Conservation (phyloP, 2,797 vertebrate genomes). For the Siniperca scherzeri region DNA sequence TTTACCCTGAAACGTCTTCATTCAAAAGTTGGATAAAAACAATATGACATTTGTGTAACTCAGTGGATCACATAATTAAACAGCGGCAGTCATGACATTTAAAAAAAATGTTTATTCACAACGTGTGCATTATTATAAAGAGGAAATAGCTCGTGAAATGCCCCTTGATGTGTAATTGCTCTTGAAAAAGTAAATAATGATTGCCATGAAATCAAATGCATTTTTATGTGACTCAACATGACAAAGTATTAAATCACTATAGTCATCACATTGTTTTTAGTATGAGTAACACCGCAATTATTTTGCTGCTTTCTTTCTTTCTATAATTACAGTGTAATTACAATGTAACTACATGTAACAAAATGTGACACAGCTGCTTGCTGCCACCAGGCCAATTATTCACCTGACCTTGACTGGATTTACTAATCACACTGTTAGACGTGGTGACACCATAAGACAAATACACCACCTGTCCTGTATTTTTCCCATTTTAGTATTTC, state of each 20-base stretch:
- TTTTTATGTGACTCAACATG: slow-evolving; percentile 11
- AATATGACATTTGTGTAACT: slow-evolving; percentile 28
- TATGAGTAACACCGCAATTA: slow-evolving; percentile 8
- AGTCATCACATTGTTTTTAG: slow-evolving; percentile 19
- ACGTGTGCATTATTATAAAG: slow-evolving; percentile 11
- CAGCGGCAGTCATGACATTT: neutral
- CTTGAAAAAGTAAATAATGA: slow-evolving; percentile 6
- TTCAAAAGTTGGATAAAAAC: slow-evolving; percentile 35
- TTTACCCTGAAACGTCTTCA: slow-evolving; percentile 43
- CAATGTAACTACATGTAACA: slow-evolving; percentile 43
- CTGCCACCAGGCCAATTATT: slow-evolving; percentile 48
- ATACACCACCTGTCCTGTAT: slow-evolving; percentile 36
- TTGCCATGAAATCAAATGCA: slow-evolving; percentile 23
- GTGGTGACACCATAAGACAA: slow-evolving; percentile 29
- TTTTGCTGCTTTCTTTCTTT: slow-evolving; percentile 16
- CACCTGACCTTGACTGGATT: slow-evolving; percentile 66
- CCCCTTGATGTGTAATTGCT: slow-evolving; percentile 19
- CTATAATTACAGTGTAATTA: slow-evolving; percentile 32
- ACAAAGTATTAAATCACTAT: slow-evolving; percentile 37
- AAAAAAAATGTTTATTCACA: neutral
- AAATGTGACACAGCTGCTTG: slow-evolving; percentile 64
- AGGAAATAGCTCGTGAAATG: slow-evolving; percentile 18
- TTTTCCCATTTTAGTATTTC: slow-evolving; percentile 1
- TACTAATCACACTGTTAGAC: slow-evolving; percentile 53
- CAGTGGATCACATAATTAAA: neutral